Evolutionary conservation across 2,888 invertebrate genomes (phyloP).

Genomic region (Taenaris catops): DNA sequence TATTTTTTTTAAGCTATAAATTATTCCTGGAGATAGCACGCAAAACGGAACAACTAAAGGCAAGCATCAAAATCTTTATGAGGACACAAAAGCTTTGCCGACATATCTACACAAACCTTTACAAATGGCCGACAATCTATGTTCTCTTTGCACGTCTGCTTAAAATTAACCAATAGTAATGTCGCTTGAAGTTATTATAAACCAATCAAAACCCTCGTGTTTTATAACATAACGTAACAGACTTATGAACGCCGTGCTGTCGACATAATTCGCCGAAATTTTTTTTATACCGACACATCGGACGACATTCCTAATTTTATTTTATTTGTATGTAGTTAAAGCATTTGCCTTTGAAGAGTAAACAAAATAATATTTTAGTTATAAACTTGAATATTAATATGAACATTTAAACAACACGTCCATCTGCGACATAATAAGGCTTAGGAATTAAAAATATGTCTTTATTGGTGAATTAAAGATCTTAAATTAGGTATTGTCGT

Average conservation of each 20-base stretch:
- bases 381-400: no score
- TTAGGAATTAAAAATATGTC: no score
- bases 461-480: no score
- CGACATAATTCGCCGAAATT: conserved; percentile 48
- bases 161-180: conserved; percentile 31
- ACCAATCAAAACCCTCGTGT: conserved; percentile 27
- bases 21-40: conserved; percentile 47
- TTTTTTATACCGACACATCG: conserved; percentile 37
- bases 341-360: no score
- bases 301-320: conserved; percentile 23
- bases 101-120: conserved; percentile 46
- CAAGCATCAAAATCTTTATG: conserved; percentile 61
- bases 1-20: conserved; percentile 44
- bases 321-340: neutral
- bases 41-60: conserved; percentile 62
- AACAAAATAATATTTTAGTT: no score
- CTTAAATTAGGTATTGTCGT: no score
- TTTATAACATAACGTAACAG: conserved; percentile 38
- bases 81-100: conserved; percentile 62
- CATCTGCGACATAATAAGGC: no score
- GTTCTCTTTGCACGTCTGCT: conserved; percentile 37
- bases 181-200: no score
- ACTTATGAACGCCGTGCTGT: conserved; percentile 37
- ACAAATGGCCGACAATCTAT: conserved; percentile 48
- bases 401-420: no score